Base-by-base conservation (phyloP, 2,888 invertebrate genomes). In the Thymelicus acteon region DNA sequence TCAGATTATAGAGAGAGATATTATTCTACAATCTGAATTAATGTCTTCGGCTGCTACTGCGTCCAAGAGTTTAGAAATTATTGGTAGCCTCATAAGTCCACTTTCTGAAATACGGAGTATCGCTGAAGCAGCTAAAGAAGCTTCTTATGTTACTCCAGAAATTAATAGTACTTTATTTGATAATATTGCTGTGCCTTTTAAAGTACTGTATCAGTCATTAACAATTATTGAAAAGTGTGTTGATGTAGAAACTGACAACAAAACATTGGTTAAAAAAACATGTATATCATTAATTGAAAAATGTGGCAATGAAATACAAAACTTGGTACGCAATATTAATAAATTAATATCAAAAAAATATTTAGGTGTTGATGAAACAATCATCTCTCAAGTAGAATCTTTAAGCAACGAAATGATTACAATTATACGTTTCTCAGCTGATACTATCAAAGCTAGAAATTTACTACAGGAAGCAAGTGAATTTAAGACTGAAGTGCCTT, bases 211-310 rank as follows among this genome's bases (percentile, higher is more conserved):
- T 79, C 95, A 95, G 77, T 95, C 95, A 37, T 82, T 97, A 6
- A 95, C 95, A 19, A 95, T 96, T 1, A 94, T 96, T 49, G 95
- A 96, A 83, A 96, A 96, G 82, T 96, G 96, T 79, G 94, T 96
- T 49, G 95, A 95, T 78, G 94, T 96, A 75, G 95, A 96, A 83
- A 95, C 95, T 76, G 95, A 95, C 49, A 96, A 95, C 12, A 95
- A 95, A 68, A 96, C 96, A 0, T 86, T 96, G 8, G 95, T 96
- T 1, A 96, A 96, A 80, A 94, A 95, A 80, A 96, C 96, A 0
- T 96, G 96, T 82, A 94, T 95, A 13, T 95, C 95, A 76, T 95
- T 96, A 72, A 89, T 96, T 70, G 95, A 96, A 77, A 95, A 92
- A 37, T 94, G 95, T 71, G 94, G 95, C 4, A 86, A 89, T 60